A percentile compares a stretch with the other conserved stretches of the same genome.
Evolutionary conservation across 2,888 invertebrate genomes (phyloP).

Genomic region (Limulus polyphemus): DNA sequence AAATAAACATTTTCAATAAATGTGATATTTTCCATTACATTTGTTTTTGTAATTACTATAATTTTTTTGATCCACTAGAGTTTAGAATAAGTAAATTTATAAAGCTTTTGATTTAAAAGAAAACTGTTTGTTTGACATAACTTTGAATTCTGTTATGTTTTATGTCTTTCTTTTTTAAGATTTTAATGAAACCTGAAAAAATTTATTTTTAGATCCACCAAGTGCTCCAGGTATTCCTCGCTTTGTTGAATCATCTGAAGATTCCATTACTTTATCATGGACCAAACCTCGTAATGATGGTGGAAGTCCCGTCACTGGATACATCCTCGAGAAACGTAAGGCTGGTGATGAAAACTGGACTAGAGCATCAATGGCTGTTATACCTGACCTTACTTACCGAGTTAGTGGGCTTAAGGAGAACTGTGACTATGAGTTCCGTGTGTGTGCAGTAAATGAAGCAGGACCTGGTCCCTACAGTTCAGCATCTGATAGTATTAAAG

Average conservation of each 20-base stretch:
- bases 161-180: too few species aligned
- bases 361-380: slow-evolving; percentile 73
- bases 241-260: slow-evolving; percentile 75
- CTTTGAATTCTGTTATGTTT: too few species aligned
- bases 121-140: too few species aligned
- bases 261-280: slow-evolving; percentile 93
- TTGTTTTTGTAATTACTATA: too few species aligned
- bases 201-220: slow-evolving; percentile 53
- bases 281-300: slow-evolving; percentile 89
- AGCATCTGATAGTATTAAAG: slow-evolving; percentile 78
- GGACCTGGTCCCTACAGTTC: slow-evolving; percentile 90
- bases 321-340: slow-evolving; percentile 78
- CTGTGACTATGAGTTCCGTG: slow-evolving; percentile 95
- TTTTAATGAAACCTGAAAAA: too few species aligned
- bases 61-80: too few species aligned
- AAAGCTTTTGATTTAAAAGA: too few species aligned
- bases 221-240: slow-evolving; percentile 74
- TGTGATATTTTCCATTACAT: too few species aligned
- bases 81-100: too few species aligned
- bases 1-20: too few species aligned
- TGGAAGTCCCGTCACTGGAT: slow-evolving; percentile 90
- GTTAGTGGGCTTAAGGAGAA: slow-evolving; percentile 63
- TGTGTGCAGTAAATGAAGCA: slow-evolving; percentile 83
- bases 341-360: slow-evolving; percentile 91
- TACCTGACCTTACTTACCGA: slow-evolving; percentile 75